Percentiles rank a stretch among this genome's conserved stretches.
Evolutionary conservation across 2,113 vertebrate species (phyloP).

Genomic region (Dolichallabes microphthalmus): DNA sequence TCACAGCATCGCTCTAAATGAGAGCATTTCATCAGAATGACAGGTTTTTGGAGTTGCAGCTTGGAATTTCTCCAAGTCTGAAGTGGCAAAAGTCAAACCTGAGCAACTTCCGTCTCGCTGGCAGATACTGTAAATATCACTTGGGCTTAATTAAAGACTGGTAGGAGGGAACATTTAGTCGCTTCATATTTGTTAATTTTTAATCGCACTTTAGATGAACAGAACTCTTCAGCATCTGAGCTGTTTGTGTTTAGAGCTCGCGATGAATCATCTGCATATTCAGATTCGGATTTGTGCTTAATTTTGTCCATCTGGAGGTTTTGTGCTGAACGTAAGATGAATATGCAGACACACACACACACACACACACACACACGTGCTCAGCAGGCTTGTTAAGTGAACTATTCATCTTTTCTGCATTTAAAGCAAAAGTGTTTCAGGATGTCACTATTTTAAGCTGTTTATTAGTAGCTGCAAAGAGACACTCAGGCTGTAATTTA

Average conservation of each 20-base stretch:
- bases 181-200: conserved; percentile 15
- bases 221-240: conserved; percentile 13
- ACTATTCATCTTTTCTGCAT: neutral
- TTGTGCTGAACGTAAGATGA: neutral
- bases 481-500: neutral
- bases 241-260: conserved; percentile 17
- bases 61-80: conserved; percentile 21
- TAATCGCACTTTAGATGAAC: conserved; percentile 11
- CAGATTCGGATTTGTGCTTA: neutral
- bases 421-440: neutral
- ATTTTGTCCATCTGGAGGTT: conserved; percentile 3
- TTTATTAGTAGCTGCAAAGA: neutral
- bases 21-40: neutral
- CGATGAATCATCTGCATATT: conserved; percentile 16
- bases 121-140: neutral
- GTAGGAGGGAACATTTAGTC: neutral
- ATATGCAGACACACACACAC: neutral
- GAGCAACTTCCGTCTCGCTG: neutral
- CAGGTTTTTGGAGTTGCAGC: conserved; percentile 11
- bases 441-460: neutral
- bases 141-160: neutral
- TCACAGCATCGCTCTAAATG: neutral
- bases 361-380: conserved; percentile 1
- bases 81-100: neutral
- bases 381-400: neutral